These are phyloP conservation scores for Margaritifera margaritifera DNA, from an alignment of 2,888 invertebrate species.

Conservation along the genomic window DNA sequence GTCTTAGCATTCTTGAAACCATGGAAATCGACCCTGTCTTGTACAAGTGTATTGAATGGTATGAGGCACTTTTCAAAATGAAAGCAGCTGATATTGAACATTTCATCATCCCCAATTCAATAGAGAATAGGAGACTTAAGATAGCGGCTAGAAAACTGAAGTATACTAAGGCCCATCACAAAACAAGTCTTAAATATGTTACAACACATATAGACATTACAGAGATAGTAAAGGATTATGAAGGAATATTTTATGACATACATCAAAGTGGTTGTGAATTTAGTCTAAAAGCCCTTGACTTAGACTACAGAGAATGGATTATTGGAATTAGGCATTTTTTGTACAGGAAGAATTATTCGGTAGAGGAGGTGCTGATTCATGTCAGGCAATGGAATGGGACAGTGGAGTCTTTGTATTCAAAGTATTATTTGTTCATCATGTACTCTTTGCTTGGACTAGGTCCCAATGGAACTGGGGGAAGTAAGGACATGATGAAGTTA, in stretches of 20 bases:
- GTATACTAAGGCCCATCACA: slow-evolving; percentile 3
- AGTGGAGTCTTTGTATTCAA: slow-evolving; percentile 36
- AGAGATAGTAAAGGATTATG: slow-evolving; percentile 15
- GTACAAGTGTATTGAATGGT: slow-evolving; percentile 13
- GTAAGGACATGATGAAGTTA: slow-evolving; percentile 36
- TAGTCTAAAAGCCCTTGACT: slow-evolving; percentile 34
- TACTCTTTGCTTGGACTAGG: slow-evolving; percentile 43
- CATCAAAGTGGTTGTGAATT: not conserved
- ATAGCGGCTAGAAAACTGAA: slow-evolving; percentile 22
- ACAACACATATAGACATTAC: slow-evolving; percentile 10
- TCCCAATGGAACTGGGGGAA: slow-evolving; percentile 22
- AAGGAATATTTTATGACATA: slow-evolving; percentile 19
- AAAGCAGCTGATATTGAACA: slow-evolving; percentile 12
- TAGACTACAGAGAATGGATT: slow-evolving; percentile 49
- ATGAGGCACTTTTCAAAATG: slow-evolving; percentile 14
- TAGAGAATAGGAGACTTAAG: slow-evolving; percentile 14
- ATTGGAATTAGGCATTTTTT: slow-evolving; percentile 38
- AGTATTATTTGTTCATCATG: slow-evolving; percentile 41
- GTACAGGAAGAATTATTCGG: slow-evolving; percentile 24
- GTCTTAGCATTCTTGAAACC: slow-evolving; percentile 14
- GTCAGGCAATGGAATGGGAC: slow-evolving; percentile 39
- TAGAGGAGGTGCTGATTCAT: slow-evolving; percentile 37
- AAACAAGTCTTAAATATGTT: slow-evolving; percentile 10
- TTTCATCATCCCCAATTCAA: slow-evolving; percentile 7
- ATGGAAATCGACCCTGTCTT: slow-evolving; percentile 16